Evolutionary conservation across 2,888 invertebrate species (phyloP).

Genomic region (Drosophila stalkeri): DNA sequence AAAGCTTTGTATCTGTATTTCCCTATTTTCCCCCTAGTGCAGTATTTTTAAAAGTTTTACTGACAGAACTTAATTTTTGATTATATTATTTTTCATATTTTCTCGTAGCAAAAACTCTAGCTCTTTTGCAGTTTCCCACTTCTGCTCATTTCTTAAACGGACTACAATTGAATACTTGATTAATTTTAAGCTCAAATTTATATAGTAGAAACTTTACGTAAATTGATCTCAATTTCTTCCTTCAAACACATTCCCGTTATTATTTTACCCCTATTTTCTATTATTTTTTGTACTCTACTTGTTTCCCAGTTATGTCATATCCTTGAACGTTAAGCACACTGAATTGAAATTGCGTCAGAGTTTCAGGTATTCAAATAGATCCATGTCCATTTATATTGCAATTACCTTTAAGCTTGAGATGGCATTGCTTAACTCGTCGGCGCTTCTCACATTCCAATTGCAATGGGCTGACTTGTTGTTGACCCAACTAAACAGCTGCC

Average conservation of each 20-base stretch:
- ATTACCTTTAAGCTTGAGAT: conserved; percentile 1
- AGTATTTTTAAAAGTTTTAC: background rate
- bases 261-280: too few species aligned
- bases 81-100: too few species aligned
- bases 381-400: conserved; percentile 6
- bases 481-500: conserved; percentile 14
- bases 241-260: background rate
- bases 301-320: background rate
- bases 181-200: too few species aligned
- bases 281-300: too few species aligned
- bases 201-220: background rate
- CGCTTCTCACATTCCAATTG: conserved; percentile 57
- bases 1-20: background rate
- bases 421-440: conserved; percentile 10
- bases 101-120: background rate
- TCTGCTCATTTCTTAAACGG: background rate
- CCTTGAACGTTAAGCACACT: background rate
- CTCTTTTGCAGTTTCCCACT: background rate
- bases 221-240: too few species aligned
- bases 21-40: background rate
- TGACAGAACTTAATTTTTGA: background rate
- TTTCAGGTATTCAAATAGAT: background rate
- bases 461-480: conserved; percentile 22
- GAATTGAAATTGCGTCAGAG: background rate
- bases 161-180: too few species aligned